Percentiles rank a stretch among this genome's conserved stretches.
Evolutionary conservation across 1,140 invertebrate species (phyloP).

Genomic region (Drosophila sturtevanti): DNA sequence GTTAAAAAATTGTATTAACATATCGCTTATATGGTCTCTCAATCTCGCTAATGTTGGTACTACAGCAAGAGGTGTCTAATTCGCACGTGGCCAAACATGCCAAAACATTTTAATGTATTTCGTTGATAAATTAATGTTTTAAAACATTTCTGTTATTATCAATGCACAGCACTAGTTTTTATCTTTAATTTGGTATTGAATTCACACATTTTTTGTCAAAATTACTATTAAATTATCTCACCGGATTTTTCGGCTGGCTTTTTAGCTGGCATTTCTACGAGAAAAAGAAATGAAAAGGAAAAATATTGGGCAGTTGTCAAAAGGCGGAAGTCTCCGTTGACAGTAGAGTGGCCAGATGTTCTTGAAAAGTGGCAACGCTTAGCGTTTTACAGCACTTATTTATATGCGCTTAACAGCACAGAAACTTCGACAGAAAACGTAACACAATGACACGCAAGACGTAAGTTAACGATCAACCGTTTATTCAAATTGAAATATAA

Average conservation of each 20-base stretch:
- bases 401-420: slow-evolving; percentile 8
- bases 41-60: background rate
- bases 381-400: slow-evolving; percentile 16
- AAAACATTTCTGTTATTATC: slow-evolving; percentile 18
- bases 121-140: slow-evolving; percentile 31
- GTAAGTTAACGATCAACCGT: background rate
- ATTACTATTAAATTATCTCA: slow-evolving; percentile 82
- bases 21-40: background rate
- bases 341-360: slow-evolving; percentile 51
- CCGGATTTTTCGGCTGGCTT: slow-evolving; percentile 87
- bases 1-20: background rate
- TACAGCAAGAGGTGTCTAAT: slow-evolving; percentile 26
- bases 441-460: background rate
- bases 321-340: slow-evolving; percentile 71
- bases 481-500: slow-evolving; percentile 16
- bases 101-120: slow-evolving; percentile 29
- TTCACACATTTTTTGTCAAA: slow-evolving; percentile 47
- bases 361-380: background rate
- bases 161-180: slow-evolving; percentile 26
- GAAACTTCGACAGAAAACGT: background rate
- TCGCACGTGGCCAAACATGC: slow-evolving; percentile 67
- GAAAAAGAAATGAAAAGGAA: slow-evolving; percentile 83
- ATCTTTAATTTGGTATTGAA: slow-evolving; percentile 36
- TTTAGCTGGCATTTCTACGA: slow-evolving; percentile 86
- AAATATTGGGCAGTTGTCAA: slow-evolving; percentile 73